A percentile compares a stretch with the other conserved stretches of the same genome.
These are phyloP conservation scores for Gerris lacustris DNA, from an alignment of 2,888 invertebrate species.

Conservation along the genomic window DNA sequence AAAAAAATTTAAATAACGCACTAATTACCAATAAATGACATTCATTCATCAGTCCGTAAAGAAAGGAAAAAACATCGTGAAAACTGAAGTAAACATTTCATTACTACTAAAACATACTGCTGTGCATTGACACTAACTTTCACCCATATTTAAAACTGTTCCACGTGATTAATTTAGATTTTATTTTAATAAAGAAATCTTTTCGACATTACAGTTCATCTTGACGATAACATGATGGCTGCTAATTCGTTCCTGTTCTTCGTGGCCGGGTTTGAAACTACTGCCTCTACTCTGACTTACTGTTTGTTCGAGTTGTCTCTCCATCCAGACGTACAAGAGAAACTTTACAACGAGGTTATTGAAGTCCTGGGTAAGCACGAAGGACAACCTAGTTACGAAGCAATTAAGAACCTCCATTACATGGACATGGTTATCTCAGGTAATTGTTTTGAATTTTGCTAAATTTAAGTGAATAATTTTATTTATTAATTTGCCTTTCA, in stretches of 20 bases:
- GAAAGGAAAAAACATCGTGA: no score
- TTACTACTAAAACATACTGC: no score
- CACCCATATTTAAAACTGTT: no score
- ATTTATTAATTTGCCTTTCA: no score
- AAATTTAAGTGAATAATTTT: no score
- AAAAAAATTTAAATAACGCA: no score
- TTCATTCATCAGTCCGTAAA: no score
- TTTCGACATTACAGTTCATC: not conserved
- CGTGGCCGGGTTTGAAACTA: conserved; percentile 50
- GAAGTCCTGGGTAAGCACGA: conserved; percentile 37
- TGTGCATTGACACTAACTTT: no score
- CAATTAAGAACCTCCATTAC: conserved; percentile 44
- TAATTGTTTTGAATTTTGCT: conserved; percentile 29
- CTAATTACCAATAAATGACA: no score
- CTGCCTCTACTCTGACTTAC: conserved; percentile 47
- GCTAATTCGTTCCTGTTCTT: conserved; percentile 43
- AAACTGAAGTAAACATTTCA: no score
- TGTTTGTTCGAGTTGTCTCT: conserved; percentile 43
- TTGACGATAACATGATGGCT: conserved; percentile 7
- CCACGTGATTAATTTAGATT: no score
- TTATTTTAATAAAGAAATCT: no score
- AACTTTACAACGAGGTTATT: conserved; percentile 40
- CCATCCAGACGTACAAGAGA: conserved; percentile 42
- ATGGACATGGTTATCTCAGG: conserved; percentile 45
- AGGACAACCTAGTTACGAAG: conserved; percentile 43